Percentiles rank a stretch among this genome's conserved stretches.
phyloP scores from a whole-genome alignment of 2,888 invertebrate species.

The Masnerella sp. region DNA sequence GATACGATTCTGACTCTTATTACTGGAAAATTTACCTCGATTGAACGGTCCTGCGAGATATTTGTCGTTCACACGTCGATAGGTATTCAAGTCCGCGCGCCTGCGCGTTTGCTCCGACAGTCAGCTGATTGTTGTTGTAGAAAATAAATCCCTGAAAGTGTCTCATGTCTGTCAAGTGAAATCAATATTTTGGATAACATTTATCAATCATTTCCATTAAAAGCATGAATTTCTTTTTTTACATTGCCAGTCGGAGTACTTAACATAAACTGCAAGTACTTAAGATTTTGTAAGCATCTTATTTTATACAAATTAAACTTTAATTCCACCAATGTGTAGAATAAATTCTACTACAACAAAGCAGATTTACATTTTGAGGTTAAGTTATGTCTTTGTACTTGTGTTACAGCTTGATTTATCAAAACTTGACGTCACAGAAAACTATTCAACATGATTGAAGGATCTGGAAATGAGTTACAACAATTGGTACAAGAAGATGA shows the following conservation, averaged over 20 bases:
- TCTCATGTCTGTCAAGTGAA: constrained; percentile 20
- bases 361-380: too few relatives aligned
- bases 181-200: constrained; percentile 17
- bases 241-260: too few relatives aligned
- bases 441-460: constrained; percentile 73
- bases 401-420: neutral
- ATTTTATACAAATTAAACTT: too few relatives aligned
- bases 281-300: too few relatives aligned
- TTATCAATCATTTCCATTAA: neutral
- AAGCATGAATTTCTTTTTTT: too few relatives aligned
- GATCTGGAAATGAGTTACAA: constrained; percentile 76
- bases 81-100: constrained; percentile 6
- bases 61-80: constrained; percentile 27
- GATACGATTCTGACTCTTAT: neutral
- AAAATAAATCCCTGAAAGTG: constrained; percentile 18
- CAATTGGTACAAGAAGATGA: constrained; percentile 78
- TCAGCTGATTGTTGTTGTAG: constrained; percentile 38
- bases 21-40: too few relatives aligned
- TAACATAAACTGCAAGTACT: too few relatives aligned
- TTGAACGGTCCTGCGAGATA: constrained; percentile 9
- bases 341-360: too few relatives aligned
- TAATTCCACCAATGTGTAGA: too few relatives aligned
- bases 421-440: neutral
- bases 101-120: constrained; percentile 8
- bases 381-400: neutral